Evolutionary conservation across 2,888 invertebrate genomes (phyloP).

Genomic region (Tinea semifulvella): DNA sequence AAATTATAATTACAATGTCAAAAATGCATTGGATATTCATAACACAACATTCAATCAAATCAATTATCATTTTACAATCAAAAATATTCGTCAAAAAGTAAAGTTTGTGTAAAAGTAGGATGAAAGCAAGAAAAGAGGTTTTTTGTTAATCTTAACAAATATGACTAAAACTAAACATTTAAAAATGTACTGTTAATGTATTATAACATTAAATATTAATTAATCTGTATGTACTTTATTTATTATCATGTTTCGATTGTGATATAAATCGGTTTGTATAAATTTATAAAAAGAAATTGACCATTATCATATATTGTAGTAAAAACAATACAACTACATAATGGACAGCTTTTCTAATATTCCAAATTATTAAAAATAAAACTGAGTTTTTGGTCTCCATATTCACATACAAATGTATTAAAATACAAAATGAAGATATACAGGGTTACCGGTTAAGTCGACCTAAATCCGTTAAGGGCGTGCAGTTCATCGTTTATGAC

Average conservation of each 20-base stretch:
- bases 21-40: not conserved
- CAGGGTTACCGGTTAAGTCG: too few species aligned
- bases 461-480: too few species aligned
- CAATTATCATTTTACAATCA: not conserved
- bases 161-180: slow-evolving; percentile 46
- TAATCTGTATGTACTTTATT: slow-evolving; percentile 52
- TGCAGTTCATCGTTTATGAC: too few species aligned
- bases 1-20: slow-evolving; percentile 1
- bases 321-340: not conserved
- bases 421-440: too few species aligned
- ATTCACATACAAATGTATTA: slow-evolving; percentile 9
- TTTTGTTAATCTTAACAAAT: slow-evolving; percentile 22
- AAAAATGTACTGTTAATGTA: slow-evolving; percentile 44
- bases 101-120: slow-evolving; percentile 9
- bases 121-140: slow-evolving; percentile 11
- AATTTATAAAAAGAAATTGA: slow-evolving; percentile 5
- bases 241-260: slow-evolving; percentile 61
- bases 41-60: slow-evolving; percentile 19
- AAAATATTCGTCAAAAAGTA: too few species aligned
- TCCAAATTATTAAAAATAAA: slow-evolving; percentile 11
- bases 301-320: not conserved
- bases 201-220: slow-evolving; percentile 40
- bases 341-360: not conserved
- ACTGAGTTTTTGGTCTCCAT: slow-evolving; percentile 10
- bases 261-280: slow-evolving; percentile 22